Evolutionary conservation across 2,113 vertebrate genomes (phyloP), one percentile per base, ranked within the genome.

Genomic region (Trochalopteron elliotii): DNA sequence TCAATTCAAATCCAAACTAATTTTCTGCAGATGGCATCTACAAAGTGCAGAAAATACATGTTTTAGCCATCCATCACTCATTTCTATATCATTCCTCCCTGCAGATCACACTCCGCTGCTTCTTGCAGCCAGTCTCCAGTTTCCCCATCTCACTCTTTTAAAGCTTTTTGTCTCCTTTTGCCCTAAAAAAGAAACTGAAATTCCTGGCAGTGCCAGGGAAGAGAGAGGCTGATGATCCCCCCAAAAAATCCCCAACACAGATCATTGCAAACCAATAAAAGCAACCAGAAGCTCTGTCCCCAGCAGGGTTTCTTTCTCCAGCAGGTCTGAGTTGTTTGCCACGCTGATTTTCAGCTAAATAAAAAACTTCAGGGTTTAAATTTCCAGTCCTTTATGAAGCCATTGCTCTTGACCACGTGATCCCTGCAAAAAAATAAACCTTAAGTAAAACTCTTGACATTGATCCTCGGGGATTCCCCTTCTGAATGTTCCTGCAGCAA

Each of bases 391-490:
- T 78, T 86, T 31, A 19, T 0, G 0, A 15, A 15, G 44, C 33
- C 35, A 55, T 21, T 75, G 55, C 37, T 89, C 30, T 23, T n/a
- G 11, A 3, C n/a, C 35, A 12, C 3, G 25, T 45, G 52, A 37
- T 11, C 40, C 37, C 42, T 83, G 45, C 69, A n/a, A 47, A 56
- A 86, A 22, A 56, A n/a, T n/a, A n/a, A n/a, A n/a, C n/a, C n/a
- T n/a, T n/a, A n/a, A n/a, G n/a, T n/a, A n/a, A n/a, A 94, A 65
- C 70, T 64, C 33, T 20, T 79, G 88, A 69, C 74, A 76, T 87
- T 93, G 61, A 21, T 85, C 53, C 63, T 88, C 1, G 67, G 94
- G 88, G 90, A 47, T 94, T 97, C 83, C 94, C 95, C 94, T 90
- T 24, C 45, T 52, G 44, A 84, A 14, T 7, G 42, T 91, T 77